Conservation (phyloP, 2,797 vertebrate genomes). For the Manis crassicaudata region DNA sequence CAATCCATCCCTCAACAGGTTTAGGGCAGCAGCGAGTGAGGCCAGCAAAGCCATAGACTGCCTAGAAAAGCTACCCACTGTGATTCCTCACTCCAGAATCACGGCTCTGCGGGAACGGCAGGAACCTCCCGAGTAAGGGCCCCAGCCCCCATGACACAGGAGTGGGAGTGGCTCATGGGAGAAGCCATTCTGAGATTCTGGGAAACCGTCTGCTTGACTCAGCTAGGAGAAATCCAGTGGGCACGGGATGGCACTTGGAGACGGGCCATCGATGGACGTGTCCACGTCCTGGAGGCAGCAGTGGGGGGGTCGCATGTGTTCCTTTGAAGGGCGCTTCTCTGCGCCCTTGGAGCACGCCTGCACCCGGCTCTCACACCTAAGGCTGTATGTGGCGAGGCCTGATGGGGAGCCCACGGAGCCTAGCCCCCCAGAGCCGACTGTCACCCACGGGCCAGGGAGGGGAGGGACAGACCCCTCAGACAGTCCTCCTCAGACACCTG, state of each 20-base stretch:
- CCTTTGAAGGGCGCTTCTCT: neutral
- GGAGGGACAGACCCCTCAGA: neutral
- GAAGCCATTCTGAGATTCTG: neutral
- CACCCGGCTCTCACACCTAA: too few species aligned
- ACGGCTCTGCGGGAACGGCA: fast-evolving
- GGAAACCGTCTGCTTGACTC: neutral
- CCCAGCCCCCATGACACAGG: constrained; percentile 62
- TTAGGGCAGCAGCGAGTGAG: neutral
- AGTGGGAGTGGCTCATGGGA: neutral
- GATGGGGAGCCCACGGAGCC: neutral
- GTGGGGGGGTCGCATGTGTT: neutral
- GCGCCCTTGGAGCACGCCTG: too few species aligned
- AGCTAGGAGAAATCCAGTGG: neutral
- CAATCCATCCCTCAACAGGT: too few species aligned
- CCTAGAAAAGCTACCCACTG: neutral
- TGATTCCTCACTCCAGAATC: neutral
- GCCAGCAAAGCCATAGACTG: neutral
- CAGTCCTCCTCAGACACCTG: neutral
- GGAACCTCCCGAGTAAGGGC: constrained; percentile 78
- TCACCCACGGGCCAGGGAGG: neutral
- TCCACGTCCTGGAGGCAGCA: neutral
- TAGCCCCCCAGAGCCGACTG: neutral
- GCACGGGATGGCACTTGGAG: neutral
- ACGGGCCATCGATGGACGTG: neutral
- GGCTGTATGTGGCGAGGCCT: too few species aligned